phyloP scores from a whole-genome alignment of 2,888 invertebrate genomes.

The Mesorhabditis belari region DNA sequence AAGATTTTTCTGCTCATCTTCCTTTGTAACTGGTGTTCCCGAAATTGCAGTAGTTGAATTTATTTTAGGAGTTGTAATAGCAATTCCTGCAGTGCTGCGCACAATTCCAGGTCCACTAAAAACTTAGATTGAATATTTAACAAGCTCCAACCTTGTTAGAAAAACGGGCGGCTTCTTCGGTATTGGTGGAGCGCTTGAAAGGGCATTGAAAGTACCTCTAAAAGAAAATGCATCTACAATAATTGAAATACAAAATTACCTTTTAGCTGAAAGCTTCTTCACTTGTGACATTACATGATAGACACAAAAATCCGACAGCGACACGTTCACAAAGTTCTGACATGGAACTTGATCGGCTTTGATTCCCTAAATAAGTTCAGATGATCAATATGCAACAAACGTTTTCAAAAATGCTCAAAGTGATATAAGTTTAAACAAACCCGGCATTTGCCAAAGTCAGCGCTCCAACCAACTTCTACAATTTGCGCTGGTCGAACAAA shows the following conservation, averaged over 20 bases:
- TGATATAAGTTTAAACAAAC: conserved; percentile 7
- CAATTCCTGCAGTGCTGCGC: too few species aligned
- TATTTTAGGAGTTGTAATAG: too few species aligned
- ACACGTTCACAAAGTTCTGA: conserved; percentile 39
- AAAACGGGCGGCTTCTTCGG: too few species aligned
- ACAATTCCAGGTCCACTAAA: too few species aligned
- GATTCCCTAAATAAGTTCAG: conserved; percentile 9
- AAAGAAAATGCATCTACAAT: not conserved
- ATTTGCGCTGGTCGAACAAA: conserved; percentile 23
- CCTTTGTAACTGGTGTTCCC: not conserved
- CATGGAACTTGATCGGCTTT: conserved; percentile 35
- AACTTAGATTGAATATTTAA: too few species aligned
- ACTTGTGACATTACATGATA: conserved; percentile 38
- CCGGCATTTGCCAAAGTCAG: conserved; percentile 42
- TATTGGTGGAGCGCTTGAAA: not conserved
- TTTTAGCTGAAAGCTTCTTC: conserved; percentile 21
- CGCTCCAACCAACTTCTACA: conserved; percentile 42
- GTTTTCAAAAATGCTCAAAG: not conserved
- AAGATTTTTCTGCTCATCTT: not conserved
- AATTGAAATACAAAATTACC: conserved; percentile 8
- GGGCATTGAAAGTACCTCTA: not conserved
- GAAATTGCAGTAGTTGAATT: too few species aligned
- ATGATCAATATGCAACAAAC: not conserved
- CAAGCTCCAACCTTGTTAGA: too few species aligned
- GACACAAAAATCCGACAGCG: conserved; percentile 36